Base-by-base conservation (phyloP, 2,888 invertebrate species). In the Muschampia plurimacula region DNA sequence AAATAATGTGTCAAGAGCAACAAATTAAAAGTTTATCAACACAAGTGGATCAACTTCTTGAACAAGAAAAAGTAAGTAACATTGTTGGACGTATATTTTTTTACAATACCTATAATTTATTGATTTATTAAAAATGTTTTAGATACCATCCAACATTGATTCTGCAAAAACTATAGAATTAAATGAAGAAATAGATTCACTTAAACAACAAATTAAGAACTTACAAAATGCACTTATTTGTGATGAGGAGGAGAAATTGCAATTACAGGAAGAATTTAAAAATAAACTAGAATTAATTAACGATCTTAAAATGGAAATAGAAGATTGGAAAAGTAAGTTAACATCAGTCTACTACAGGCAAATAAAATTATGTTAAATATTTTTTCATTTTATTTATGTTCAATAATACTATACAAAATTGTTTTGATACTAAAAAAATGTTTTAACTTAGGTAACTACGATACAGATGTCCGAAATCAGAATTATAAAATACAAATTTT, bases 1-100 rank as follows among this genome's bases (percentile, higher is more conserved):
- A 92, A 82, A 87, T 94, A 28, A 93, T 95, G 83, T 95, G 95
- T 75, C 95, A 95, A 84, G 95, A 94, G 69, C 92, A 95, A 78
- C 95, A 95, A 87, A 95, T 95, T 55, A 95, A 91, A 84, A 90
- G 91, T 80, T 84, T 96, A 73, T 91, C 95, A 0, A 75, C 83
- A 70, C 95, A 96, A 84, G 92, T 95, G 59, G 95, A 95, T 79
- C 86, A 86, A 75, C 82, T 95, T 74, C 88, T 93, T 63, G 90
- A 89, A 69, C 87, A 89, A 75, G 86, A 86, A 28, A 68, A 44
- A 46, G 72, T 73, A 64, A 63, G 59, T 63, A 36, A 9, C 32
- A 44, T 44, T 22, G 49, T 10, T 41, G 41, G 10, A 10, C 8
- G 1, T 8, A 41, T 10, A 10, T 41, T 2, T 41, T 41, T 41